Evolutionary conservation across 1,140 invertebrate genomes (phyloP), one percentile per base, ranked within the genome.

Genomic region (Zophobas atratus): DNA sequence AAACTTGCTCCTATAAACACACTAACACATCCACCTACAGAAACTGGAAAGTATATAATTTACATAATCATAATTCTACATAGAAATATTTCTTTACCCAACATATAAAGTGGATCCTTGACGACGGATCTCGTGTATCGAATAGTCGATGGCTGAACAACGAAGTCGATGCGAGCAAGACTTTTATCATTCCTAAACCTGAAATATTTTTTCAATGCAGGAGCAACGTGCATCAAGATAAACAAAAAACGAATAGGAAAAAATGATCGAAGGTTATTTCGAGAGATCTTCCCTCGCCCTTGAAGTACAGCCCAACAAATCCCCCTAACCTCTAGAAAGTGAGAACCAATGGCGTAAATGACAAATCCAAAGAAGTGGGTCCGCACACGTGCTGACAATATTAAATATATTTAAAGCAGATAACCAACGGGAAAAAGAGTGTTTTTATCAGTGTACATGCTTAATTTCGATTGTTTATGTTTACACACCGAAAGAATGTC

Each of bases 1-100:
- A 92, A 82, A 79, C 91, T 92, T 0, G 90, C 90, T 2, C 91
- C 91, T 1, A 92, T 87, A 80, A 92, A 92, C 0, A 92, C 82
- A 0, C 90, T 90, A 5, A 90, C 88, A 1, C 90, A 90, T 34
- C 91, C 90, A 5, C 91, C 91, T 46, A 90, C 90, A 0, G 91
- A 92, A 2, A 92, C 91, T 92, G 49, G 39, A 75, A 20, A 75
- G 48, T 35, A 6, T 8, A 2, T n/a, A 73, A 56, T 53, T 55
- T 4, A 38, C 1, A 33, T 39, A 39, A 73, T 56, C 41, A 36
- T n/a, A 35, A 55, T 34, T 56, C 41, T 70, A 46, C 32, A 70
- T 43, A 20, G 20, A 39, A 43, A 49, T 51, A 49, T 35, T 51
- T 20, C 49, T n/a, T 60, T 63, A 63, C 73, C 73, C 1, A 75